Evolutionary conservation across 2,113 vertebrate species (phyloP).

Genomic region (Malurus cyaneus): DNA sequence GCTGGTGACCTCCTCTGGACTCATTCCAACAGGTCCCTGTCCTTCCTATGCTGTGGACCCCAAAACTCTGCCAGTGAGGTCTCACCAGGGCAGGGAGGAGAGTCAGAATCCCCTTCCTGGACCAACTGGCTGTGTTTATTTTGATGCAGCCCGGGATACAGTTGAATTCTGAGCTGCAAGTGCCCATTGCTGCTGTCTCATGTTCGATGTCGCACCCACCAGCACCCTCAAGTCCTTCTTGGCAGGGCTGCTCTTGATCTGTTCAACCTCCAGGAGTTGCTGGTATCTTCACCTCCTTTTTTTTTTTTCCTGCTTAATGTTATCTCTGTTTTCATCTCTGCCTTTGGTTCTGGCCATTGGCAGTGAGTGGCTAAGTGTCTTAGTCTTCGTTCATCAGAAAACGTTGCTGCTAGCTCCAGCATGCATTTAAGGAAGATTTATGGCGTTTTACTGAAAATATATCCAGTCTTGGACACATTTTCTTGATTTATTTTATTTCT

Average conservation of each 20-base stretch:
- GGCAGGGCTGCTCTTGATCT: not conserved
- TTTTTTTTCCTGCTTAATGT: not conserved
- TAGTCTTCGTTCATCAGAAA: constrained; percentile 53
- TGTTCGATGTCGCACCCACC: not conserved
- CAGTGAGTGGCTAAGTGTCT: not conserved
- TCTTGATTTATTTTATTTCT: constrained; percentile 26
- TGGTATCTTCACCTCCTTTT: not conserved
- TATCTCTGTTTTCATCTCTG: not conserved
- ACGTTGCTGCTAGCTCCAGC: constrained; percentile 59
- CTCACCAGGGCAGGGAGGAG: not conserved
- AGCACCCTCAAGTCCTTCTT: not conserved
- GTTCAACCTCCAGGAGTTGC: not conserved
- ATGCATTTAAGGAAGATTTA: constrained; percentile 69
- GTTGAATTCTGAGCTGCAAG: not conserved
- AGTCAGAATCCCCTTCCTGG: not conserved
- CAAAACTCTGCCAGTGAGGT: not conserved
- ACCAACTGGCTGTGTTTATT: not conserved
- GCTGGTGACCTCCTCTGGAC: not conserved
- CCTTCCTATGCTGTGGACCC: not conserved
- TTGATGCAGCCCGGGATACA: not conserved
- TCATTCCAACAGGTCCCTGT: not conserved
- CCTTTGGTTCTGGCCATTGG: not conserved
- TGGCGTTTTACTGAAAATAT: constrained; percentile 44
- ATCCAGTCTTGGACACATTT: constrained; percentile 10
- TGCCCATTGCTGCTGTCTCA: not conserved